Conservation (phyloP, 2,888 invertebrate species). For the Creontiades dilutus region DNA sequence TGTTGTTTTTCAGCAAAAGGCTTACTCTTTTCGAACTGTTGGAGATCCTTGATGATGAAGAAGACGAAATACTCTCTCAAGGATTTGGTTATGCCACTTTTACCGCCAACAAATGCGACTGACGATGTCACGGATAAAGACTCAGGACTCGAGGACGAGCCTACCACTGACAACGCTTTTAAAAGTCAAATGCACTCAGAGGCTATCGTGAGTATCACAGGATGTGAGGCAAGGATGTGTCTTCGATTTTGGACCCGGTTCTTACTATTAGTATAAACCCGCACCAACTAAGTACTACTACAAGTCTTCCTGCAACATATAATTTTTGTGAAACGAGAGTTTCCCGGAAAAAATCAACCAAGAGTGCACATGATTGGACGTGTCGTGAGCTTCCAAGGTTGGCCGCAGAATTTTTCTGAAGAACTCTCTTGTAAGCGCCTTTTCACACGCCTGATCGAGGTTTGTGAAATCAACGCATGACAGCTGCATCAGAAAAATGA, state of each 20-base stretch:
- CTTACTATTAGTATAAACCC: conserved; percentile 19
- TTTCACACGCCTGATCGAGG: conserved; percentile 22
- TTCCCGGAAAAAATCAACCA: not conserved
- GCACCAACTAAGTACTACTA: conserved; percentile 11
- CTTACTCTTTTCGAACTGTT: no score
- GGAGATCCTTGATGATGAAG: no score
- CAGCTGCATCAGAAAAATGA: no score
- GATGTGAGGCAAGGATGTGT: not conserved
- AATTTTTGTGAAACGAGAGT: not conserved
- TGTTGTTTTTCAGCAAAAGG: not conserved
- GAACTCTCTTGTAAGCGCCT: not conserved
- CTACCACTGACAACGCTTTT: no score
- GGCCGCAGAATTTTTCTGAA: not conserved
- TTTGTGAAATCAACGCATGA: no score
- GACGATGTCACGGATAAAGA: not conserved
- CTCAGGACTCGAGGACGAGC: not conserved
- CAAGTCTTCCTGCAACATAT: not conserved
- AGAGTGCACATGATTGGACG: no score
- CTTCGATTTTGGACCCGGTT: not conserved
- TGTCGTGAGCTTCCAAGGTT: conserved; percentile 33
- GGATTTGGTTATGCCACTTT: no score
- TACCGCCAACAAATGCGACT: not conserved
- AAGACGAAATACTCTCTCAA: no score
- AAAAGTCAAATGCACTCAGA: no score
- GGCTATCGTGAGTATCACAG: conserved; percentile 7